Percentiles rank a stretch among this genome's conserved stretches.
Conservation (phyloP, 2,888 invertebrate genomes). For the Tupiocoris notatus region DNA sequence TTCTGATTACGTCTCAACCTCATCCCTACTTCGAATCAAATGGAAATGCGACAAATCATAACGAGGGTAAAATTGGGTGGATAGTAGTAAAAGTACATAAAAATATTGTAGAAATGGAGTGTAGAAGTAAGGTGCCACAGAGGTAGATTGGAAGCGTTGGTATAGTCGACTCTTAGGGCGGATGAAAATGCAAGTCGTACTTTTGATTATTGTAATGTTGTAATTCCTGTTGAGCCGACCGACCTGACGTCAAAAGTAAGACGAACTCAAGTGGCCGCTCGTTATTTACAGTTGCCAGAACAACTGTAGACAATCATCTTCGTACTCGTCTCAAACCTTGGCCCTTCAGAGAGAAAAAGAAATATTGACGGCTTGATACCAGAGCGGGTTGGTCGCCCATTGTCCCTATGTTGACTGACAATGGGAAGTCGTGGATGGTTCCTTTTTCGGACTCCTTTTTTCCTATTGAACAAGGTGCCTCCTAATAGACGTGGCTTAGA, state of each 20-base stretch:
- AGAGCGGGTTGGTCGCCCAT: slow-evolving; percentile 29
- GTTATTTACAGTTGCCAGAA: slow-evolving; percentile 41
- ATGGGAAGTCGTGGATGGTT: slow-evolving; percentile 35
- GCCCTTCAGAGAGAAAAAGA: slow-evolving; percentile 23
- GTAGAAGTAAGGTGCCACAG: no score
- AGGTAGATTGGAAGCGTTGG: no score
- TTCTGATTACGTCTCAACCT: no score
- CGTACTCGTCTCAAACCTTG: not conserved
- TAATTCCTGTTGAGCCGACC: not conserved
- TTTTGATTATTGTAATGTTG: no score
- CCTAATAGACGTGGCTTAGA: slow-evolving; percentile 33
- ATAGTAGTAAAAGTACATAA: no score
- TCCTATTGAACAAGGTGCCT: slow-evolving; percentile 2
- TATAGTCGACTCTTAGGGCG: no score
- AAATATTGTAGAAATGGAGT: no score
- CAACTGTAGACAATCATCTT: slow-evolving; percentile 18
- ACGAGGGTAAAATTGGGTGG: no score
- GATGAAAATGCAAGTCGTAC: no score
- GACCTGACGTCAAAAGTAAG: not conserved
- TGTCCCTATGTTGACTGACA: slow-evolving; percentile 37
- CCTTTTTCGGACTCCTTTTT: slow-evolving; percentile 3
- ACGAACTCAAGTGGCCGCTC: slow-evolving; percentile 39
- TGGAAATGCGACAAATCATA: no score
- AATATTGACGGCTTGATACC: slow-evolving; percentile 42
- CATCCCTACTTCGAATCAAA: no score